Percentiles rank a stretch among this genome's conserved stretches.
phyloP scores from a whole-genome alignment of 2,888 invertebrate species.

The Nemoura dubitans region DNA sequence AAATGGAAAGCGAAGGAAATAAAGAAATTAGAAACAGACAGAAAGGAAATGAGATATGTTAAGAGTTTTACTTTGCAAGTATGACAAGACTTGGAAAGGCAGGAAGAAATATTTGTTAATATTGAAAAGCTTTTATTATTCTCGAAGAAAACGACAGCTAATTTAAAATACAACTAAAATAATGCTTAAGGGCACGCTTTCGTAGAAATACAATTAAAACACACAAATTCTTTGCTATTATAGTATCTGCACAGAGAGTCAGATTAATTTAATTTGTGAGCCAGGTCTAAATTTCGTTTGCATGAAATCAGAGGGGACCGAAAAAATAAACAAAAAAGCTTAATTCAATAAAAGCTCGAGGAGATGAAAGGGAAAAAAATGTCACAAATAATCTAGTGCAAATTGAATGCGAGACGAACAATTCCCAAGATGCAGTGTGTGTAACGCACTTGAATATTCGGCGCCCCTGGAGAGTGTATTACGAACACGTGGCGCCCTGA shows the following conservation, averaged over 20 bases:
- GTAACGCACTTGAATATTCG: slow-evolving; percentile 18
- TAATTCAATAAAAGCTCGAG: slow-evolving; percentile 7
- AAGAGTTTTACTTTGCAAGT: slow-evolving; percentile 33
- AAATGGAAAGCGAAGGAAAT: slow-evolving; percentile 40
- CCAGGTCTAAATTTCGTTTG: neutral
- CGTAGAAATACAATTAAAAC: slow-evolving; percentile 16
- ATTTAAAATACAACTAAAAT: neutral
- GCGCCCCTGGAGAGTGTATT: neutral
- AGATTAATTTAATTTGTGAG: neutral
- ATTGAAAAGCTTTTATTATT: slow-evolving; percentile 12
- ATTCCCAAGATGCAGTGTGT: neutral
- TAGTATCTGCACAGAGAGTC: neutral
- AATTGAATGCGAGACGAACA: slow-evolving; percentile 23
- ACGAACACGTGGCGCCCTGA: neutral
- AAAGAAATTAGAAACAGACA: slow-evolving; percentile 42
- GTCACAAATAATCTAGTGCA: slow-evolving; percentile 18
- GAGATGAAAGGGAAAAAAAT: neutral
- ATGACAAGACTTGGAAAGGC: slow-evolving; percentile 34
- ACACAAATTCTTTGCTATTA: neutral
- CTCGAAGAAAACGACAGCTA: slow-evolving; percentile 7
- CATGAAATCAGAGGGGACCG: neutral
- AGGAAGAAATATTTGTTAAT: slow-evolving; percentile 17
- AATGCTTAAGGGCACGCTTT: neutral
- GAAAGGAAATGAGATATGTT: slow-evolving; percentile 42
- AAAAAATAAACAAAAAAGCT: neutral